Conservation (phyloP, 2,113 vertebrate genomes). For the Craseonycteris thonglongyai region DNA sequence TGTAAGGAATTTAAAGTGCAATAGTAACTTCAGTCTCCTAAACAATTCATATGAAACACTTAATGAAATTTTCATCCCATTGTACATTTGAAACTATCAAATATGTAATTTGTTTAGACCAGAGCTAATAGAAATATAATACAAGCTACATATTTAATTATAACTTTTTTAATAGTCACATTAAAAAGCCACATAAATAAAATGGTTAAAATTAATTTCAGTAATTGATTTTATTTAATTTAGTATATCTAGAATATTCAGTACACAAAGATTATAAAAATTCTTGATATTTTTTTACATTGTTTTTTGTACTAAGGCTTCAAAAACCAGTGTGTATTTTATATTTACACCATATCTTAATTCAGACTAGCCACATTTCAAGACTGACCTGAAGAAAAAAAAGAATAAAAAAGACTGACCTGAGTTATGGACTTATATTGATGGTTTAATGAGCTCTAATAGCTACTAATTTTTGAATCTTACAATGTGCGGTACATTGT, state of each 20-base stretch:
- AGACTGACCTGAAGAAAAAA: background rate
- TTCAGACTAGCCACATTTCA: background rate
- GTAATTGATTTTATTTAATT: slow-evolving; percentile 9
- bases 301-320: background rate
- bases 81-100: slow-evolving; percentile 38
- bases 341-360: background rate
- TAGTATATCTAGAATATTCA: background rate
- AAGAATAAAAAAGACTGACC: too few relatives aligned
- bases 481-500: background rate
- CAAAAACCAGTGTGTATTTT: background rate
- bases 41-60: background rate
- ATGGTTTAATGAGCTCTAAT: slow-evolving; percentile 4
- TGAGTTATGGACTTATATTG: background rate
- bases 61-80: slow-evolving; percentile 23
- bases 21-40: background rate
- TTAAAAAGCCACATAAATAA: slow-evolving; percentile 1
- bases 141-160: background rate
- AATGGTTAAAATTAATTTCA: background rate
- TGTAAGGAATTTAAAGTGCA: slow-evolving; percentile 29
- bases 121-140: background rate
- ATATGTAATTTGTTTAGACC: background rate
- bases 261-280: background rate
- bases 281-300: background rate
- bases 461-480: background rate
- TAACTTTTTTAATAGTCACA: background rate